Evolutionary conservation across 2,888 invertebrate genomes (phyloP), one percentile per base, ranked within the genome.

Genomic region (Acrobasis repandana): DNA sequence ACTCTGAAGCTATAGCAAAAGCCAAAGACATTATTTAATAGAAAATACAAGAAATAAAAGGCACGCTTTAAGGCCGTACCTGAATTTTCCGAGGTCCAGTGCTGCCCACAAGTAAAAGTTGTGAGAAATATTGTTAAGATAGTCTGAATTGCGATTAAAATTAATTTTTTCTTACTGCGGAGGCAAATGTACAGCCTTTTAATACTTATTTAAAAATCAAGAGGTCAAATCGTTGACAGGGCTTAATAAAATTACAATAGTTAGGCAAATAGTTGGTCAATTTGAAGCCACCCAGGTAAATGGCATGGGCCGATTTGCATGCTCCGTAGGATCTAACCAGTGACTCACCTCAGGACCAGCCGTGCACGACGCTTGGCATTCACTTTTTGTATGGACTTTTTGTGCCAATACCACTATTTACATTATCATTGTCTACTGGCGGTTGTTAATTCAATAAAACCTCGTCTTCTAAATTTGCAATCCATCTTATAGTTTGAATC

Each of bases 271-370:
- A 0, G 16, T 33, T 56, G 10, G n/a, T 2, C 52, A 52, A 52
- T 36, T 16, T 34, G 16, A 36, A 36, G 54, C 38, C 54, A 54
- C 54, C 18, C 54, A 54, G 20, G 54, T 38, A 38, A 54, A 38
- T 52, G 15, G 38, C 43, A 38, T 16, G 38, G 9, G 38, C 54
- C 38, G 38, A 20, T 54, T 54, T 43, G 54, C 54, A 54, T 54
- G 54, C 14, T 54, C 36, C 38, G 38, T 18, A 38, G 18, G 18
- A 38, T 54, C 54, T 54, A 38, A 43, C 43, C 16, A 54, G 20
- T 54, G 54, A 54, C 38, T 54, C 54, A 54, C 38, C 38, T 38
- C 38, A n/a, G 36, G 38, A 38, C 54, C 54, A 54, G 38, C 54
- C 54, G 38, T 54, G 54, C 54, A 54, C 38, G 54, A 38, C 38